Base-by-base conservation (phyloP, 2,797 vertebrate genomes). In the Ibycter americanus region DNA sequence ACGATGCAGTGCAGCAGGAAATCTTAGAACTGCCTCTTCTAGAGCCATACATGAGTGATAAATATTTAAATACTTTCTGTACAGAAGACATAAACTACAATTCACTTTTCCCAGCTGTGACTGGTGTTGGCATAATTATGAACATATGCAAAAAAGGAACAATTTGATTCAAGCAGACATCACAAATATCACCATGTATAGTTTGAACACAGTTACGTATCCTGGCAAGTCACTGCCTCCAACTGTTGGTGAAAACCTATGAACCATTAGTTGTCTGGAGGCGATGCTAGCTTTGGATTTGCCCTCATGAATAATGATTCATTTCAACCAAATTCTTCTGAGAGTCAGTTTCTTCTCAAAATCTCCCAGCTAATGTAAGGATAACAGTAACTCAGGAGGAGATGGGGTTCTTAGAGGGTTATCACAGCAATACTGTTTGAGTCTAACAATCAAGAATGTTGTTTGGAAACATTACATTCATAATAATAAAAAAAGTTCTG, bases 401-500 rank as follows among this genome's bases (percentile, higher is more conserved):
- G 91, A 70, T 62, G 40, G 65, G 91, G 91, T 95, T 96, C 90
- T 96, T 87, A 87, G 91, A 94, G 90, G 95, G 94, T 96, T 97
- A 96, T 97, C 93, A 94, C 79, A 97, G 93, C 90, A 96, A 42
- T 42, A 8, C 38, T 76, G 42, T 87, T 95, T 74, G 76, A 97
- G 92, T 93, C 68, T 85, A 89, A 62, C 77, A 67, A 93, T 93
- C 77, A 82, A 89, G 90, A 95, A 85, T 97, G 92, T 92, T 97
- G 96, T 97, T 96, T 97, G 96, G 96, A 97, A 95, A 93, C 67
- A 89, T 91, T 94, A 93, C 87, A 68, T 96, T 89, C 46, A 73
- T 93, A 89, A 90, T 85, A 94, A 89, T 80, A 56, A 87, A 42
- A 79, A 70, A 72, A 47, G 71, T 87, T 91, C 95, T 97, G 97